Evolutionary conservation across 2,113 vertebrate species (phyloP).

Genomic region (Bombycilla garrulus): DNA sequence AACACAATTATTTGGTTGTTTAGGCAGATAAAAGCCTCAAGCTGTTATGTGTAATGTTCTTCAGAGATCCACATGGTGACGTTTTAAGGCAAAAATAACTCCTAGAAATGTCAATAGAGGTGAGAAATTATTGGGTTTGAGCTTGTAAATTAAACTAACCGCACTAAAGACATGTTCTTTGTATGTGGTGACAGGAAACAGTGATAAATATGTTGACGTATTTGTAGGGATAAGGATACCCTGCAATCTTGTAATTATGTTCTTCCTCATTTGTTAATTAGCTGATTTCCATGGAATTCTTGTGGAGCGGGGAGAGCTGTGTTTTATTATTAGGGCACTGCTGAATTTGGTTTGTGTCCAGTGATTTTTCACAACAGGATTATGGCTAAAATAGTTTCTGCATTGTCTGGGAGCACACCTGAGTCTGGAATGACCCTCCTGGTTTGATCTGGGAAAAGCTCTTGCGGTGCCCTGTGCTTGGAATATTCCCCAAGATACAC

Average conservation of each 20-base stretch:
- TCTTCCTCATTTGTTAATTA: background rate
- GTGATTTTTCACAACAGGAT: background rate
- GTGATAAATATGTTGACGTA: background rate
- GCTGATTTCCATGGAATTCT: background rate
- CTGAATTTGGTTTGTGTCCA: background rate
- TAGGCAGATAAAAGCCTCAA: conserved; percentile 35
- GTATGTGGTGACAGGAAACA: background rate
- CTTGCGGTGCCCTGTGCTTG: background rate
- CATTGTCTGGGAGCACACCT: background rate
- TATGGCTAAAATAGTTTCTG: background rate
- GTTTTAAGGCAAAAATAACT: conserved; percentile 24
- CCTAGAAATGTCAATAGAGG: background rate
- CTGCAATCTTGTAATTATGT: background rate
- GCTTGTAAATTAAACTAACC: background rate
- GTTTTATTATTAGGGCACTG: background rate
- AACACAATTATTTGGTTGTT: conserved; percentile 6
- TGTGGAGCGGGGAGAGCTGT: background rate
- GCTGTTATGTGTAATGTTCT: background rate
- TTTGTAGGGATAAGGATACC: background rate
- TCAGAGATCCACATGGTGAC: background rate
- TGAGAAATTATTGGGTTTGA: conserved; percentile 13
- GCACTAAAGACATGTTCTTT: background rate
- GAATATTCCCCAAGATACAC: background rate
- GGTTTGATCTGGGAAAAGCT: background rate
- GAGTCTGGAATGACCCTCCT: background rate